phyloP scores from a whole-genome alignment of 2,797 vertebrate species.

The Coluber constrictor region DNA sequence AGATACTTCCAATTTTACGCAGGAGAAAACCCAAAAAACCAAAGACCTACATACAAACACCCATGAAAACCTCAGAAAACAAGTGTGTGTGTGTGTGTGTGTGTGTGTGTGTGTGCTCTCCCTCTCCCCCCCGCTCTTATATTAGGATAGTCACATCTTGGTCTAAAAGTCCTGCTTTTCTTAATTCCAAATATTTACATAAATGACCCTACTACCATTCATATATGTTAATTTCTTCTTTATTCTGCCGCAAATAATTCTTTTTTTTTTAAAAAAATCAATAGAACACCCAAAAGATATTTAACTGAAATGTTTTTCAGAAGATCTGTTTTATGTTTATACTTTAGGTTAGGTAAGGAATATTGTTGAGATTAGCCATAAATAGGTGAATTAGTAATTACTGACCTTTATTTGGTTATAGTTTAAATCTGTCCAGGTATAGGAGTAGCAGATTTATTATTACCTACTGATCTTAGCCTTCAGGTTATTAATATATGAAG shows the following conservation, averaged over 20 bases:
- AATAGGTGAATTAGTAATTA: neutral
- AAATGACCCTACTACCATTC: neutral
- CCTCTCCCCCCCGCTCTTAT: neutral
- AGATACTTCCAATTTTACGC: too few species aligned
- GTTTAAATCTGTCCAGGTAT: constrained; percentile 9
- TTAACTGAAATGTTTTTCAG: neutral
- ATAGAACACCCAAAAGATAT: neutral
- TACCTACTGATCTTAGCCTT: constrained; percentile 17
- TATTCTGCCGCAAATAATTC: neutral
- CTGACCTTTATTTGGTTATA: neutral
- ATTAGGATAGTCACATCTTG: neutral
- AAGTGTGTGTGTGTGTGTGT: too few species aligned
- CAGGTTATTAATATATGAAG: constrained; percentile 11
- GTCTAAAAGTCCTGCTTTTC: neutral
- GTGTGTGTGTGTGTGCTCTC: too few species aligned
- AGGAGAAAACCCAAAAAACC: too few species aligned
- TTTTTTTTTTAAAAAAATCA: neutral
- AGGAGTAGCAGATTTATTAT: rapidly evolving
- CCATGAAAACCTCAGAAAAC: too few species aligned
- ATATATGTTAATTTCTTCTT: neutral
- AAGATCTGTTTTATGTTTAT: neutral
- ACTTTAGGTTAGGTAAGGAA: neutral
- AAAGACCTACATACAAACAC: too few species aligned
- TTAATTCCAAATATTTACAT: neutral
- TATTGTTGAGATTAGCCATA: neutral